Base-by-base conservation (phyloP, 2,797 vertebrate species). In the Spinibarbus caldwelli region DNA sequence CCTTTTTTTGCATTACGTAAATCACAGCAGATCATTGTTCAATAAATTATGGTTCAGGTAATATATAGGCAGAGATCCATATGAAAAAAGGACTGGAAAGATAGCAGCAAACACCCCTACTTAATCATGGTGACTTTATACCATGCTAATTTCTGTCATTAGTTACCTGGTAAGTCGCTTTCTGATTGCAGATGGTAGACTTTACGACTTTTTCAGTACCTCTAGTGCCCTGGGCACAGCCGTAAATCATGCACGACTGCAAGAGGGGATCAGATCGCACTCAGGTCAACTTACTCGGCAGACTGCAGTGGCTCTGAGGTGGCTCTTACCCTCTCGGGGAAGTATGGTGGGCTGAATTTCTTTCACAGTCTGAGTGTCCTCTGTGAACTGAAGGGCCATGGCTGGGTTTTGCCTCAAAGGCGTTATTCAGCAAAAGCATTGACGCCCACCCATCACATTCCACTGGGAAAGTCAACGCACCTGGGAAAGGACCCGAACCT, bases 111-210 rank as follows among this genome's bases (percentile, higher is more conserved):
- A 59, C 79, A 70, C 89, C 72, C 66, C 89, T 73, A 79, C 86
- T 86, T 89, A 80, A 88, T 89, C 82, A 88, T 49, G 72, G 81
- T 86, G 82, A 83, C 88, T 85, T 91, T 86, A 83, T 86, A 49
- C 68, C 71, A 52, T 80, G 73, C 85, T 88, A 86, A 90, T 89
- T 85, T 87, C 52, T 49, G 45, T 86, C 66, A 21, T 88, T 84
- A 87, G 90, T 91, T 90, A 87, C 86, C 29, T 73, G 68, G 34
- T 4, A 67, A 77, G 38, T 82, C 49, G 75, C 87, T 87, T 66
- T 84, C 84, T 73, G 73, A 83, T 88, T 88, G 88, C 79, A 52
- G 89, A 90, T 86, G 86, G 76, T 73, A 73, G 83, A 6, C 41
- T 81, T 82, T 64, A 43, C 9, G 17, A 79, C 84, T 80, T 80